Base-by-base conservation (phyloP, 2,888 invertebrate genomes). In the Philonicus albiceps region DNA sequence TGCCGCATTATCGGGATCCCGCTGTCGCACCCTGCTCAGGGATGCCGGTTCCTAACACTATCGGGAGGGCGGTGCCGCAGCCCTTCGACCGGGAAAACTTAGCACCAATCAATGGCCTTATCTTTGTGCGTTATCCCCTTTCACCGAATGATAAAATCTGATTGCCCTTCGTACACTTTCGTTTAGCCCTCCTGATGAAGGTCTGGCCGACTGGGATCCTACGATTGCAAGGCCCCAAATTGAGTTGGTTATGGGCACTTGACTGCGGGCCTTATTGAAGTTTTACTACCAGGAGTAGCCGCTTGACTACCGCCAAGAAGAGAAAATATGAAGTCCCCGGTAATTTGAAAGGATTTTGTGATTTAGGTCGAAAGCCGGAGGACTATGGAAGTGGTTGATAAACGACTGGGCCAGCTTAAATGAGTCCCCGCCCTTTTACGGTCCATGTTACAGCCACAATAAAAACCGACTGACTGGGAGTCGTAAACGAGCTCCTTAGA, bases 1-100 rank as follows among this genome's bases (percentile, higher is more conserved):
- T 43, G 43, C 85, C 85, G 73, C 85, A 85, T 85, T 85, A 85
- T 85, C 85, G 31, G 72, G 13, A 85, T 73, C 85, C 85, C 74
- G 34, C 85, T 85, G 85, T 85, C 85, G 73, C 73, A 85, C 85
- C 85, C 74, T 85, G 22, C 43, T 85, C 74, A 85, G 27, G 80
- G 30, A 53, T 64, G 83, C 49, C 30, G 72, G 55, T 22, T 22
- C 55, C 11, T n/a, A n/a, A n/a, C 49, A 49, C 53, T 76, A 37
- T n/a, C 34, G 78, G 30, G 43, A n/a, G 27, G n/a, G 19, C n/a
- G 16, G n/a, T 4, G n/a, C 34, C 27, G 83, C 27, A 43, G 27
- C 11, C 22, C 31, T 11, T 27, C 11, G n/a, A 31, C 31, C 3
- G 16, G 40, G 13, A n/a, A 19, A n/a, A 74, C 85, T 85, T 85